Evolutionary conservation across 2,888 invertebrate species (phyloP).

Genomic region (Steinernema carpocapsae): DNA sequence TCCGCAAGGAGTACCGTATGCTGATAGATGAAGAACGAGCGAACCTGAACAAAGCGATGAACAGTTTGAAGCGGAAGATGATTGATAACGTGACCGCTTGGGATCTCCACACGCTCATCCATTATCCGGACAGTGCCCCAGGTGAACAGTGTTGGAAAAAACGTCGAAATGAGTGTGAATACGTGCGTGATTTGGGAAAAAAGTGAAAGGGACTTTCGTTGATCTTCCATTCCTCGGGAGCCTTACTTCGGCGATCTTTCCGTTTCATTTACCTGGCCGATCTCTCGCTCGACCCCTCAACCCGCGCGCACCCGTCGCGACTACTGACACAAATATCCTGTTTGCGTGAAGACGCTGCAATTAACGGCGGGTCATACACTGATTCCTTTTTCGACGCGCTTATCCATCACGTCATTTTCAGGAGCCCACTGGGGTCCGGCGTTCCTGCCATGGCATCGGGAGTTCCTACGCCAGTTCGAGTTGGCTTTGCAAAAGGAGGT

Average conservation of each 20-base stretch:
- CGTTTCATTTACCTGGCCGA: not conserved
- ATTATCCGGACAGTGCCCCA: conserved; percentile 65
- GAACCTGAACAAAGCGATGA: conserved; percentile 59
- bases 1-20: conserved; percentile 62
- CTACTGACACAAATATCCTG: conserved; percentile 26
- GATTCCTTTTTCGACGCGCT: not conserved
- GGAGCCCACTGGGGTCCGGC: conserved; percentile 64
- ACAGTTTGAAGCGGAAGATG: conserved; percentile 54
- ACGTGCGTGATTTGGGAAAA: not conserved
- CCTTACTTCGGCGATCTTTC: not conserved
- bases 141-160: not conserved
- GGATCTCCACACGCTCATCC: conserved; percentile 65
- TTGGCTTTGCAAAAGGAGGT: conserved; percentile 63
- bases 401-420: conserved; percentile 37
- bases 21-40: conserved; percentile 52
- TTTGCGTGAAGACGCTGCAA: conserved; percentile 18
- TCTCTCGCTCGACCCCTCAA: not conserved
- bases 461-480: conserved; percentile 67
- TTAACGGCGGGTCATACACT: conserved; percentile 14
- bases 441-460: conserved; percentile 68
- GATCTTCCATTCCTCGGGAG: not conserved
- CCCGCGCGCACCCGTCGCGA: not conserved
- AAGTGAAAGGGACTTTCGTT: conserved; percentile 29
- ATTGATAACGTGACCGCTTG: conserved; percentile 66
- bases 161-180: not conserved